Evolutionary conservation across 2,888 invertebrate genomes (phyloP).

Genomic region (Tholera decimalis): DNA sequence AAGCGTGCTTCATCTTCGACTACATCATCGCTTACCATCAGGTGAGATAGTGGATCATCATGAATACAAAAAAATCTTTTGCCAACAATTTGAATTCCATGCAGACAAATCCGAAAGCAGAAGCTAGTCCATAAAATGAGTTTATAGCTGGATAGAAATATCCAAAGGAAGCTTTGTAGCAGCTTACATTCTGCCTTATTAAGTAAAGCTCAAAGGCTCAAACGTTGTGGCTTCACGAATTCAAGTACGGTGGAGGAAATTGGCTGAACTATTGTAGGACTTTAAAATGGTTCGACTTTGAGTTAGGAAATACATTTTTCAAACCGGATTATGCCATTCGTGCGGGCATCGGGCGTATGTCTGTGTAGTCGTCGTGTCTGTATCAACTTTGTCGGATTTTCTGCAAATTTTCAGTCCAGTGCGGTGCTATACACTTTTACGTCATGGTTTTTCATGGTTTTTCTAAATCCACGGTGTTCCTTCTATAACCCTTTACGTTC

Average conservation of each 20-base stretch:
- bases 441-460: not conserved
- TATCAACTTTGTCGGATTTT: not conserved
- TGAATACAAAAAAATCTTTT: not conserved
- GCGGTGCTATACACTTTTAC: not conserved
- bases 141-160: not conserved
- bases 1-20: no score
- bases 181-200: constrained; percentile 19
- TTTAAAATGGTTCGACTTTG: constrained; percentile 27
- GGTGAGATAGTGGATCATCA: not conserved
- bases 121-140: not conserved
- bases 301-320: constrained; percentile 11
- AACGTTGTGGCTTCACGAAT: constrained; percentile 15
- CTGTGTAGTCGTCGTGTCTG: not conserved
- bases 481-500: no score
- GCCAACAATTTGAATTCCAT: not conserved
- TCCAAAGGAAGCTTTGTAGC: constrained; percentile 17
- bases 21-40: no score
- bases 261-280: constrained; percentile 23
- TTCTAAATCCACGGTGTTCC: no score
- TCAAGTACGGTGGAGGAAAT: constrained; percentile 16
- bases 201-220: constrained; percentile 31
- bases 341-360: not conserved
- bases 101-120: not conserved
- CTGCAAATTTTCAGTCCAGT: not conserved
- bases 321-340: constrained; percentile 4